Conservation (phyloP, 2,888 invertebrate genomes). For the Drosophila borealis region DNA sequence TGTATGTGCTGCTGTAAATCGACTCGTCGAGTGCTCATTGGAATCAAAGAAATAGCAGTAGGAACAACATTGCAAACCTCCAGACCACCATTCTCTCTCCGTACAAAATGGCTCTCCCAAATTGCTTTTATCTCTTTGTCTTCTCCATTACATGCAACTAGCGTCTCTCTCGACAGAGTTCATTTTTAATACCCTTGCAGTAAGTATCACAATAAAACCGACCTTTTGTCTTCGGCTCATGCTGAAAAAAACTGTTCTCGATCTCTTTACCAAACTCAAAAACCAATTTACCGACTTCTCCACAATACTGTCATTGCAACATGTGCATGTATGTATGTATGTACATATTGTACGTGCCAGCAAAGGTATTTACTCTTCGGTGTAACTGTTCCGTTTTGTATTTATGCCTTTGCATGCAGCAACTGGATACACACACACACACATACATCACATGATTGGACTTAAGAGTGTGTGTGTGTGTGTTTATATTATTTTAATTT, state of each 20-base stretch:
- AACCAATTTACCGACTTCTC: no score
- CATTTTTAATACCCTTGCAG: constrained; percentile 4
- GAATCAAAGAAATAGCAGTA: constrained; percentile 53
- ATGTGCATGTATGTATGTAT: background rate
- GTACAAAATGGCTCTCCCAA: background rate
- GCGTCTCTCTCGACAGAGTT: constrained; percentile 2
- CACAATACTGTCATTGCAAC: no score
- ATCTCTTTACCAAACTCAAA: no score
- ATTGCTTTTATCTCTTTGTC: constrained; percentile 18
- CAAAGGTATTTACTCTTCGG: background rate
- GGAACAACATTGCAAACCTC: constrained; percentile 43
- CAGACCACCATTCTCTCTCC: constrained; percentile 16
- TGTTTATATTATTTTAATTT: constrained; percentile 24
- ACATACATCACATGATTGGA: constrained; percentile 2
- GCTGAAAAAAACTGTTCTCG: no score
- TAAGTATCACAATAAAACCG: no score
- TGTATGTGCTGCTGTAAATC: constrained; percentile 40
- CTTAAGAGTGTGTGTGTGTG: constrained; percentile 2
- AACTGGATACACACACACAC: constrained; percentile 1
- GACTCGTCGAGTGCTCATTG: constrained; percentile 60
- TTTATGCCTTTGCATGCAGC: constrained; percentile 1
- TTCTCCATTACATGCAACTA: constrained; percentile 8
- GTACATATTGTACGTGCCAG: background rate
- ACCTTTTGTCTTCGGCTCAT: no score
- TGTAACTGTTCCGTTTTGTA: background rate